These are phyloP conservation scores for Unio pictorum DNA, from an alignment of 2,888 invertebrate species.

Conservation along the genomic window DNA sequence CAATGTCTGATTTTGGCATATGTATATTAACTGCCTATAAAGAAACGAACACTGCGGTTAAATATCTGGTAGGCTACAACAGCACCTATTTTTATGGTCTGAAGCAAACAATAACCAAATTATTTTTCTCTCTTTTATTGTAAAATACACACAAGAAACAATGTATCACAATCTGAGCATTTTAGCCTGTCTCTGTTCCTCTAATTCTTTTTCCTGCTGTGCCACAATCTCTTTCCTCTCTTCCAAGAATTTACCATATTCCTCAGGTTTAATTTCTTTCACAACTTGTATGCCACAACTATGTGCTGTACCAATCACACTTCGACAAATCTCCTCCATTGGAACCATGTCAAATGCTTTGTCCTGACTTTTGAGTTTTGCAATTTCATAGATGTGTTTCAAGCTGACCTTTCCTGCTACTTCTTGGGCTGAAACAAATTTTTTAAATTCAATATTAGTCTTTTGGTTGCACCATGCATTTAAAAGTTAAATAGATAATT, in stretches of 20 bases:
- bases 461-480: not conserved
- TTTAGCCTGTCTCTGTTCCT: conserved; percentile 90
- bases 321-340: conserved; percentile 78
- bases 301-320: conserved; percentile 84
- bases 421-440: conserved; percentile 78
- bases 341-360: conserved; percentile 72
- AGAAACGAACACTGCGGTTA: too few species aligned
- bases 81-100: too few species aligned
- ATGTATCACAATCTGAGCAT: conserved; percentile 79
- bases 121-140: too few species aligned
- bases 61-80: too few species aligned
- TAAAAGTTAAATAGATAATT: too few species aligned
- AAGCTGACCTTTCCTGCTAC: conserved; percentile 89
- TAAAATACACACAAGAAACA: not conserved
- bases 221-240: conserved; percentile 82
- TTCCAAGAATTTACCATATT: conserved; percentile 84
- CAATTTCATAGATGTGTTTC: conserved; percentile 98
- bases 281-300: conserved; percentile 90
- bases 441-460: conserved; percentile 1
- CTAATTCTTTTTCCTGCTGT: conserved; percentile 82
- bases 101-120: too few species aligned
- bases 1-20: too few species aligned
- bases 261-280: conserved; percentile 81
- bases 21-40: too few species aligned
- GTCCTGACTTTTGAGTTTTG: conserved; percentile 93